A percentile compares a stretch with the other conserved stretches of the same genome.
phyloP scores from a whole-genome alignment of 2,888 invertebrate genomes.

The Slavum lentiscoides region DNA sequence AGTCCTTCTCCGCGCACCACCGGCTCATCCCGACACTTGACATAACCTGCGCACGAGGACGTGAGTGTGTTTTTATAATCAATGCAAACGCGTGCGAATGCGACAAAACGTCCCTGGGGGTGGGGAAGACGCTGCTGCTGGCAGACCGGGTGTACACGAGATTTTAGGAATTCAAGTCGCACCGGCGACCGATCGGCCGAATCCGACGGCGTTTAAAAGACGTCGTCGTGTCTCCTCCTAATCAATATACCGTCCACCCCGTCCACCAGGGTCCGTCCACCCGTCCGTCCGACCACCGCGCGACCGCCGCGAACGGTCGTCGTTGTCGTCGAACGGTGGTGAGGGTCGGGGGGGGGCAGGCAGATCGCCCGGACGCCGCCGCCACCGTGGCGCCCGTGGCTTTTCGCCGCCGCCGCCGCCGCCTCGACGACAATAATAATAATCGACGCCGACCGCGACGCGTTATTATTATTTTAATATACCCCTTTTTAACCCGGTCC shows the following conservation, averaged over 20 bases:
- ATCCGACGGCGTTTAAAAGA: slow-evolving; percentile 45
- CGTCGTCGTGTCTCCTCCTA: slow-evolving; percentile 36
- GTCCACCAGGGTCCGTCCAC: no score
- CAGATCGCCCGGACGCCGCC: slow-evolving; percentile 38
- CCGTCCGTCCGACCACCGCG: neutral
- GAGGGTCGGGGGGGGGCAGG: no score
- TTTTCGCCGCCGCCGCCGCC: slow-evolving; percentile 12
- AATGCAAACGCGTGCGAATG: slow-evolving; percentile 33
- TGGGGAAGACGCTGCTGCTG: no score
- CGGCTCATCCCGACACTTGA: neutral
- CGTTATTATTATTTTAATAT: no score
- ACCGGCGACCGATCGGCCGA: slow-evolving; percentile 36
- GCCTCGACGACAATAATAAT: neutral
- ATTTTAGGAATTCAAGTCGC: slow-evolving; percentile 40
- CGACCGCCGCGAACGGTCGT: slow-evolving; percentile 21
- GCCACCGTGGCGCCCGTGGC: slow-evolving; percentile 30
- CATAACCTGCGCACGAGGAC: neutral
- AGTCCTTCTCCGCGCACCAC: no score
- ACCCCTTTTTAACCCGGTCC: no score
- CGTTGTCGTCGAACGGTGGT: no score
- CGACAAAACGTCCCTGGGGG: slow-evolving; percentile 42
- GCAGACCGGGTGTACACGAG: neutral
- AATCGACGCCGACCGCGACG: neutral
- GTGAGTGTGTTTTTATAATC: neutral
- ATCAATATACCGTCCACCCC: slow-evolving; percentile 40